Conservation (phyloP, 2,797 vertebrate species). For the Carduelis carduelis region DNA sequence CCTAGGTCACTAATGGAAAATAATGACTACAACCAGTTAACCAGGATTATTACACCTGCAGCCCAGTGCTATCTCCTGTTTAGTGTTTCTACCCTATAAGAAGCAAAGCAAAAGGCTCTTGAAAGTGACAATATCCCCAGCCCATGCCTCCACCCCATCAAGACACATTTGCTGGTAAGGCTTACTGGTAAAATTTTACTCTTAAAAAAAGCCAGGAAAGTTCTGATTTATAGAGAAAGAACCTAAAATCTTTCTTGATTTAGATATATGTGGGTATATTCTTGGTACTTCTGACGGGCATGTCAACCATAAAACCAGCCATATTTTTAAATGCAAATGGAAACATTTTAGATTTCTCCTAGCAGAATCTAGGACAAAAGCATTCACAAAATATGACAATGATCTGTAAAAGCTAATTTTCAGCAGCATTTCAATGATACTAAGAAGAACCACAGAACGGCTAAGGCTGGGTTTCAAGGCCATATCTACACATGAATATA, state of each 20-base stretch:
- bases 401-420: neutral
- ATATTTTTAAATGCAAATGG: neutral
- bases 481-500: neutral
- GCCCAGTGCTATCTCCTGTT: neutral
- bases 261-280: neutral
- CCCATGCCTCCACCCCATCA: rapidly evolving
- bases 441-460: neutral
- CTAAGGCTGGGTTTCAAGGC: neutral
- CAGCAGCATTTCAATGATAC: neutral
- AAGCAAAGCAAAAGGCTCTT: neutral
- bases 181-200: neutral
- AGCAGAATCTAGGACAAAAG: neutral
- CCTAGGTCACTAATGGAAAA: neutral
- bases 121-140: neutral
- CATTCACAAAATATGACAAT: neutral
- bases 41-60: neutral
- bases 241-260: neutral
- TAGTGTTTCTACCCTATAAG: neutral
- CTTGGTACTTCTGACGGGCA: neutral
- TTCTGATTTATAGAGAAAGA: neutral
- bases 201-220: neutral
- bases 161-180: neutral
- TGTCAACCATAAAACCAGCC: neutral
- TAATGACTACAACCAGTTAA: neutral
- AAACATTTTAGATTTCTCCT: neutral